A percentile compares a stretch with the other conserved stretches of the same genome.
These are phyloP conservation scores for Ctena decussata DNA, from an alignment of 2,888 invertebrate genomes.

Conservation along the genomic window DNA sequence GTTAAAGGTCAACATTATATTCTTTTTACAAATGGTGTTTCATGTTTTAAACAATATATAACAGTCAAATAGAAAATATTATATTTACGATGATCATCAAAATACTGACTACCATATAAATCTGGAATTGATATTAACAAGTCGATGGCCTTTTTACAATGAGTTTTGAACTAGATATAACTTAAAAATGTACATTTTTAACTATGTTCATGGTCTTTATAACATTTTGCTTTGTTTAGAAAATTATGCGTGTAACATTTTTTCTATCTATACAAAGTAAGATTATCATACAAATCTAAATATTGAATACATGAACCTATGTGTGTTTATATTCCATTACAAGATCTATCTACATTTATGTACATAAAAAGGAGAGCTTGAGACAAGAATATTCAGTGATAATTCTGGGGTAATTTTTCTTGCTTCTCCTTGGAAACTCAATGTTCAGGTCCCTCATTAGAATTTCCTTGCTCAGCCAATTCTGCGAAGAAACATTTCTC, in stretches of 20 bases:
- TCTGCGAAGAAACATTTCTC: no score
- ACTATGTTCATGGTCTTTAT: neutral
- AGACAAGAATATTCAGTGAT: no score
- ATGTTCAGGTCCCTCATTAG: no score
- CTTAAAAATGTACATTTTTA: neutral
- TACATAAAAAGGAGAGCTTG: no score
- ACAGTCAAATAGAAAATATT: neutral
- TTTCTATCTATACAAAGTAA: slow-evolving; percentile 2
- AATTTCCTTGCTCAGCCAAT: no score
- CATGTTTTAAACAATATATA: no score
- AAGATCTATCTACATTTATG: neutral
- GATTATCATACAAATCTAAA: slow-evolving; percentile 7
- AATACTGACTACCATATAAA: neutral
- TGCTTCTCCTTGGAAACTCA: no score
- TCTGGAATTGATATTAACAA: neutral
- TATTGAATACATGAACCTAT: slow-evolving; percentile 4
- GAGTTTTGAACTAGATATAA: neutral
- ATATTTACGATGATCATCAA: neutral
- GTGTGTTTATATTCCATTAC: neutral
- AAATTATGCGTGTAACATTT: neutral
- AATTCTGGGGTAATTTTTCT: no score
- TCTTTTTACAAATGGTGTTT: no score
- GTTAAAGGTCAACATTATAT: no score
- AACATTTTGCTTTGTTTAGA: neutral
- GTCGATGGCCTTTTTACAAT: neutral